Base-by-base conservation (phyloP, 2,888 invertebrate genomes). In the Standfussiana lucernea region DNA sequence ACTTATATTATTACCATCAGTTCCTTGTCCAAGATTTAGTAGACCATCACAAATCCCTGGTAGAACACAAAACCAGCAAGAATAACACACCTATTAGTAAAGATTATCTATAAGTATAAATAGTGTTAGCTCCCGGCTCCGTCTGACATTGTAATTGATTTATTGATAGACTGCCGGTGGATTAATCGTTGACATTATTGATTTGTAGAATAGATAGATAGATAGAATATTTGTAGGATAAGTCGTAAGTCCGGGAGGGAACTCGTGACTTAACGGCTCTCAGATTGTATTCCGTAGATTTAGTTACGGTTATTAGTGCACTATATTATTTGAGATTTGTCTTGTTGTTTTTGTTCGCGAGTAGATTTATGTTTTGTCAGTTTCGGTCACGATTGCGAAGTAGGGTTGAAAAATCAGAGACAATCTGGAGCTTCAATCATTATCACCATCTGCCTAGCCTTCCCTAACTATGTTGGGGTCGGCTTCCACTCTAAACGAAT, bases 181-280 rank as follows among this genome's bases (percentile, higher is more conserved):
- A 75, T 83, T 79, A 83, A 53, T 53, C 66, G 61, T 59, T 53
- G 81, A 84, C 84, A 72, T 28, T 84, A 74, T 81, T 80, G 83
- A 83, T 84, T 84, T 84, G 81, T 75, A 11, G 59, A 66, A 75
- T 81, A 77, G 18, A 32, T 28, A 32, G 56, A 32, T 18, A 32
- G 15, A 61, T 35, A 61, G 32, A 35, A 35, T 61, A 83, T 80
- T 81, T 75, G 81, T 75, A 10, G 59, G 72, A 75, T 81, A 81
- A 64, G 24, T 64, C 28, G 2, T 65, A 66, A 81, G 45, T 84
- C 83, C 81, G 81, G 84, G 74, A 84, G 80, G 53, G 59, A 72
- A 74, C 15, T 84, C 83, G 83, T 84, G 83, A 84, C 77, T 84
- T 75, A 53, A 45, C 74, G 70, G 74, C 56, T 69, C 47, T 72